phyloP scores from a whole-genome alignment of 2,888 invertebrate genomes.

The Tipula lateralis region DNA sequence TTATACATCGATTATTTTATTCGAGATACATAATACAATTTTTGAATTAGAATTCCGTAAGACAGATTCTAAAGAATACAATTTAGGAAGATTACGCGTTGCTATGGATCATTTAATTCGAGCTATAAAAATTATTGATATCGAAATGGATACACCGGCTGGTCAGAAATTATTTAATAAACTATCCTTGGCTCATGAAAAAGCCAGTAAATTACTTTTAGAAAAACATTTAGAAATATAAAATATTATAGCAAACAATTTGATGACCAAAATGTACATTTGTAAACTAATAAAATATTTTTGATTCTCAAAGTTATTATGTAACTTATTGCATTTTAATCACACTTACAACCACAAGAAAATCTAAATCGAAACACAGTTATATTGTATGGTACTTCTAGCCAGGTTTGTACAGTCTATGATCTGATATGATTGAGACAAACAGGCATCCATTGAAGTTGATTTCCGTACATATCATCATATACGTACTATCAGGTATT shows the following conservation, averaged over 20 bases:
- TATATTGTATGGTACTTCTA: too few relatives aligned
- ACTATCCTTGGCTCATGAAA: not conserved
- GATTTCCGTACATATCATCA: too few relatives aligned
- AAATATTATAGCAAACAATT: not conserved
- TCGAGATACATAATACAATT: constrained; percentile 62
- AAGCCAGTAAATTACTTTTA: not conserved
- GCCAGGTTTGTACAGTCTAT: too few relatives aligned
- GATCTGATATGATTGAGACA: too few relatives aligned
- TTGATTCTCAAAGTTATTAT: too few relatives aligned
- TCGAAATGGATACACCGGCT: not conserved
- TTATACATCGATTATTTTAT: constrained; percentile 71
- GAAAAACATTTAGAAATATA: not conserved
- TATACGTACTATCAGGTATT: too few relatives aligned
- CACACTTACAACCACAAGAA: too few relatives aligned
- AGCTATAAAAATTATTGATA: not conserved
- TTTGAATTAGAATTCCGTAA: constrained; percentile 45
- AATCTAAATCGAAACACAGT: too few relatives aligned
- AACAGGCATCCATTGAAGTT: too few relatives aligned
- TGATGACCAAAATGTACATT: too few relatives aligned
- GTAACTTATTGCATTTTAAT: too few relatives aligned
- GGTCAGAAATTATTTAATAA: not conserved
- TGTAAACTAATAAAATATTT: too few relatives aligned
- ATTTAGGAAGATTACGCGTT: not conserved
- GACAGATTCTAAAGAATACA: not conserved
- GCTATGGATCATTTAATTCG: not conserved